A percentile compares a stretch with the other conserved stretches of the same genome.
Evolutionary conservation across 2,888 invertebrate species (phyloP).

Genomic region (Lasioglossum pauxillum): DNA sequence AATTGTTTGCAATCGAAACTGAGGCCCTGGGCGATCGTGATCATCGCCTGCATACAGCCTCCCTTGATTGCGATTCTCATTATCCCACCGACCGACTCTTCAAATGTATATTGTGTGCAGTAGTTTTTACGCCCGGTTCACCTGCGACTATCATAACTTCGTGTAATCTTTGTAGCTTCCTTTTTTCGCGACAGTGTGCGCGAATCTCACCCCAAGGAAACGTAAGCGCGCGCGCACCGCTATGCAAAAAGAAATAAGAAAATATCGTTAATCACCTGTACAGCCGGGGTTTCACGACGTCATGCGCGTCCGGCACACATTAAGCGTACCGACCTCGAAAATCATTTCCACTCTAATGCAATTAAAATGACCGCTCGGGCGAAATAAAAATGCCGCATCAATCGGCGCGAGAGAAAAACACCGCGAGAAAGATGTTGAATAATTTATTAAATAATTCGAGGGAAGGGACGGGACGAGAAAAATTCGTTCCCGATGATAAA

Average conservation of each 20-base stretch:
- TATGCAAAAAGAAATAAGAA: not conserved
- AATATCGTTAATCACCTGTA: conserved; percentile 12
- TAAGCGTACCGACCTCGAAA: not conserved
- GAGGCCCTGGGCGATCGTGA: conserved; percentile 58
- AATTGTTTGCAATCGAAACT: conserved; percentile 67
- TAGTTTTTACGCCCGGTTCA: conserved; percentile 24
- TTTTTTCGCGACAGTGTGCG: not conserved
- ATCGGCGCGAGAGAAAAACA: not conserved
- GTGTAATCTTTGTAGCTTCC: not conserved
- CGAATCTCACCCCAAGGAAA: not conserved
- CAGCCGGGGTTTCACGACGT: not conserved
- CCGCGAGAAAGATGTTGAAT: not conserved
- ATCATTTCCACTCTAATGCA: conserved; percentile 5
- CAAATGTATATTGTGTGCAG: conserved; percentile 21
- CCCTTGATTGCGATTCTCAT: conserved; percentile 65
- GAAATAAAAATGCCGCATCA: not conserved
- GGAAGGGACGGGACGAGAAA: not conserved
- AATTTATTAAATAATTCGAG: not conserved
- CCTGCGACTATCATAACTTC: conserved; percentile 9
- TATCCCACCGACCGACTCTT: conserved; percentile 45
- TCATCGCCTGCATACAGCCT: conserved; percentile 58
- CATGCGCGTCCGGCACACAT: not conserved
- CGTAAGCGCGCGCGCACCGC: not conserved
- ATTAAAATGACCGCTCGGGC: not conserved
- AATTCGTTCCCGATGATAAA: not conserved